phyloP scores from a whole-genome alignment of 2,113 vertebrate species.

The Eira barbara region DNA sequence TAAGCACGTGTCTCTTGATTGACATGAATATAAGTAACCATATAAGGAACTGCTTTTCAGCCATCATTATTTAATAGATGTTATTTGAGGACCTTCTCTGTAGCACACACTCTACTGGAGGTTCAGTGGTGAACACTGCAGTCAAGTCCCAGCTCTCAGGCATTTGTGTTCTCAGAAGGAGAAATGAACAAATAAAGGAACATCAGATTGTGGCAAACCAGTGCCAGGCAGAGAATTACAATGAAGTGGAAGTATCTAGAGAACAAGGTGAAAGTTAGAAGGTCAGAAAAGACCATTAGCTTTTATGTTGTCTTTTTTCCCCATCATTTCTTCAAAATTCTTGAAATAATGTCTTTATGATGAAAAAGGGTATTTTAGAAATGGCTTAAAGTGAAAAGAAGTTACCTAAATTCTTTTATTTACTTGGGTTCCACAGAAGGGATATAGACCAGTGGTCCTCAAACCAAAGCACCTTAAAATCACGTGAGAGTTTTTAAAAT shows the following conservation, averaged over 20 bases:
- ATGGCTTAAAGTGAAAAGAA: neutral
- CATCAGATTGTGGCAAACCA: neutral
- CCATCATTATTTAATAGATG: neutral
- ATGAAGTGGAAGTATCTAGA: neutral
- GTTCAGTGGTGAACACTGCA: neutral
- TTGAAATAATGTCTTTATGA: neutral
- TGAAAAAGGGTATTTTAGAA: neutral
- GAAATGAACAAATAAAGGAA: neutral
- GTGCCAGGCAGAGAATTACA: neutral
- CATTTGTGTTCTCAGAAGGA: neutral
- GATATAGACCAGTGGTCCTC: neutral
- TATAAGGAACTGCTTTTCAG: neutral
- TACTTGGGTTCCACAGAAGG: neutral
- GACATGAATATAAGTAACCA: neutral
- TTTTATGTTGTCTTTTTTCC: neutral
- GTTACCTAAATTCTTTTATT: neutral
- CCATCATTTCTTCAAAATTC: neutral
- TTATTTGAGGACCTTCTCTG: neutral
- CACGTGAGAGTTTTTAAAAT: neutral
- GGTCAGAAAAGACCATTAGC: neutral
- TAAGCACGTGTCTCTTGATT: neutral
- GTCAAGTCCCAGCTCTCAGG: neutral
- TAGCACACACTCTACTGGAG: neutral
- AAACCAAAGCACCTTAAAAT: neutral
- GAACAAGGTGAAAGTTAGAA: neutral